phyloP scores from a whole-genome alignment of 2,113 vertebrate genomes.

The Bubo blakistoni region DNA sequence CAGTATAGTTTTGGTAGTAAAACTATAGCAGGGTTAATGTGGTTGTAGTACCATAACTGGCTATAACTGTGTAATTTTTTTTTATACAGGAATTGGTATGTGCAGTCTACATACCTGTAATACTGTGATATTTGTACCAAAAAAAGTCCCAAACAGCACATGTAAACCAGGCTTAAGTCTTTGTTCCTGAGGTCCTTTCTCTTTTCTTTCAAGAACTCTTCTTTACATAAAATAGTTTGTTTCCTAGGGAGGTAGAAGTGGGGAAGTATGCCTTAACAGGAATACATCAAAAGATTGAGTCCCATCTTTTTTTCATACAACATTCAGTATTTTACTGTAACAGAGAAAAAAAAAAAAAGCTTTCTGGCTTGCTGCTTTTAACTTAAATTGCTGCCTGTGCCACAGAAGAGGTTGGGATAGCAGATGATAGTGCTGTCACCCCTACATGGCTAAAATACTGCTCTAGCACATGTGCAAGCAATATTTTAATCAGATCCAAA shows the following conservation, averaged over 20 bases:
- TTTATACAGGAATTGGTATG: neutral
- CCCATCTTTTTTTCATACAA: neutral
- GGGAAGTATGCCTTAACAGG: neutral
- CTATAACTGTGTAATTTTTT: neutral
- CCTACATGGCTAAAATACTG: neutral
- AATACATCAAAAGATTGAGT: neutral
- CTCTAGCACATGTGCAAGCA: neutral
- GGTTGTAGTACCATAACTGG: neutral
- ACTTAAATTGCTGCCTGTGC: neutral
- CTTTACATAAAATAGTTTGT: neutral
- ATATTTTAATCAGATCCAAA: neutral
- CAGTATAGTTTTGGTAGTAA: neutral
- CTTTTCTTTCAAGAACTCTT: neutral
- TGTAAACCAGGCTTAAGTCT: neutral
- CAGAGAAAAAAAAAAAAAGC: neutral
- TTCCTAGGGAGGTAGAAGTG: neutral
- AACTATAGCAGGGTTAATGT: neutral
- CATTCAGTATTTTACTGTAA: neutral
- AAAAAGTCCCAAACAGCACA: fast-evolving
- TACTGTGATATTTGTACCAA: neutral
- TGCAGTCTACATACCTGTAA: neutral
- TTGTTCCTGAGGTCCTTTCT: neutral
- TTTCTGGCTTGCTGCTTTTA: neutral
- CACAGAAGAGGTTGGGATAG: neutral
- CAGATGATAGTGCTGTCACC: neutral